Evolutionary conservation across 2,113 vertebrate genomes (phyloP), one percentile per base, ranked within the genome.

Genomic region (Melozone crissalis): DNA sequence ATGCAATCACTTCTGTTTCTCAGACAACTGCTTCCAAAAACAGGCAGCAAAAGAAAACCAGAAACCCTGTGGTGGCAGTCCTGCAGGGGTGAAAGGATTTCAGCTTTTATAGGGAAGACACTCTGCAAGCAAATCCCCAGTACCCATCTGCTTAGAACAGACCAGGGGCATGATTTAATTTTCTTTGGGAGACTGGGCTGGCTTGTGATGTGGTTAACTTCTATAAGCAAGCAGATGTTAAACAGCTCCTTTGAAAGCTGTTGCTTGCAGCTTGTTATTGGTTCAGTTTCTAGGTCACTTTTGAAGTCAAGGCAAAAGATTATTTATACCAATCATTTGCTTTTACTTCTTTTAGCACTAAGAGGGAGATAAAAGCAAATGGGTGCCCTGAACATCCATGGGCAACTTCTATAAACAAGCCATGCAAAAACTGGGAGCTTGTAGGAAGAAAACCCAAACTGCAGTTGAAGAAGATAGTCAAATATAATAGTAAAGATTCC

Each of bases 211-310:
- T 81, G 74, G 69, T 79, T 68, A 81, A 51, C 41, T 87, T 90
- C 69, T 21, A 5, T 22, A 75, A 67, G 65, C 12, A 3, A 87
- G 65, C 63, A 90, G 76, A 84, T 94, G 80, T 84, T 72, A 65
- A 67, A 59, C 58, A 87, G 84, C n/a, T 46, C 22, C 44, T 49
- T 81, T 68, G 54, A 94, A 86, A 87, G 77, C 74, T 65, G 35
- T 84, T 90, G 49, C 76, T 87, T 41, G 57, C 71, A 65, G 74
- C 73, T 87, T 89, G 58, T 68, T 93, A 57, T 10, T 93, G 69
- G 41, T 74, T 77, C 41, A 30, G 61, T 92, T 94, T 91, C 81
- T 89, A 85, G 74, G 78, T 76, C 84, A 76, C 46, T 89, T 95
- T 87, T 85, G 66, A 94, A 84, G 61, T 79, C 66, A 79, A 89